phyloP scores from a whole-genome alignment of 1,140 invertebrate genomes.

The Aphelenchoides fujianensis region DNA sequence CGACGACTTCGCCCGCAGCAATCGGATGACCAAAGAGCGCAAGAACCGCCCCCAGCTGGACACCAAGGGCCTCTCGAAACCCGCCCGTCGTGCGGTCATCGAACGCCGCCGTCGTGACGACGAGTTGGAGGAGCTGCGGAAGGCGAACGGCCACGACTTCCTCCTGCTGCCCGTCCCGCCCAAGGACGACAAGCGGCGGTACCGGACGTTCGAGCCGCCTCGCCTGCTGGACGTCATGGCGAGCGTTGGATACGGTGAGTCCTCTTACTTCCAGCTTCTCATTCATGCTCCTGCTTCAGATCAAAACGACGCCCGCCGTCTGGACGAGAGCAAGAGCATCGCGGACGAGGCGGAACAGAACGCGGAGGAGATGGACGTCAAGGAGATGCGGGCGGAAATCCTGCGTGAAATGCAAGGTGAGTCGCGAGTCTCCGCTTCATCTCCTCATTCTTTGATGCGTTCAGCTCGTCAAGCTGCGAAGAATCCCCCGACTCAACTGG shows the following conservation, averaged over 20 bases:
- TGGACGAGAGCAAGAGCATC: not conserved
- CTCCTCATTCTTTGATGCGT: too few species aligned
- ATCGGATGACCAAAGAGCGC: constrained; percentile 5
- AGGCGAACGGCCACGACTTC: not conserved
- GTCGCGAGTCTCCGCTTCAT: too few species aligned
- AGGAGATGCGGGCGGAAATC: too few species aligned
- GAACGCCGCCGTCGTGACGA: not conserved
- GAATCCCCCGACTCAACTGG: not conserved
- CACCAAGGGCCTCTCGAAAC: not conserved
- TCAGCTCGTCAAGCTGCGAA: too few species aligned
- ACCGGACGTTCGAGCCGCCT: not conserved
- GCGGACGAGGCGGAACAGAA: not conserved
- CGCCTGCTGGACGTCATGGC: not conserved
- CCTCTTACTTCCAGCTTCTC: not conserved
- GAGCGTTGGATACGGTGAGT: constrained; percentile 7
- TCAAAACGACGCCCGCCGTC: not conserved
- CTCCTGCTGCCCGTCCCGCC: too few species aligned
- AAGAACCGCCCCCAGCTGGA: not conserved
- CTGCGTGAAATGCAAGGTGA: too few species aligned
- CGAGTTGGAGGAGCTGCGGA: constrained; percentile 3
- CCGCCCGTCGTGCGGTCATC: not conserved
- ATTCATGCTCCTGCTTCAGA: not conserved
- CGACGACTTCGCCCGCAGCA: not conserved
- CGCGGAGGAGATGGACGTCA: not conserved
- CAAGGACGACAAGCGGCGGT: not conserved